Conservation (phyloP, 2,888 invertebrate genomes). For the Pristionchus fissidentatus region DNA sequence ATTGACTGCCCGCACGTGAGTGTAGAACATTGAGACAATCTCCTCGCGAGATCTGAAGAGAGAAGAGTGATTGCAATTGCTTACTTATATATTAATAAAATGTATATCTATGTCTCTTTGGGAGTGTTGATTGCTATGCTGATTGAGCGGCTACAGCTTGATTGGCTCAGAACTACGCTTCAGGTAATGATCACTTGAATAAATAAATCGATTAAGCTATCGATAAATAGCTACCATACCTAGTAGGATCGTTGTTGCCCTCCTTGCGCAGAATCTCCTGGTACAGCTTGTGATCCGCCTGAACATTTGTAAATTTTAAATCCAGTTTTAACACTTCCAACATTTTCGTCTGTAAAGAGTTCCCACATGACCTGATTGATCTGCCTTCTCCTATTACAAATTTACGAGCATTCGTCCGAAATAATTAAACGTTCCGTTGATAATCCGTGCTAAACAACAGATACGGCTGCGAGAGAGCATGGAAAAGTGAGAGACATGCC, state of each 20-base stretch:
- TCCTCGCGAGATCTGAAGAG: conserved; percentile 89
- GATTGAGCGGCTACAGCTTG: too few relatives aligned
- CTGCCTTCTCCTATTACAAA: too few relatives aligned
- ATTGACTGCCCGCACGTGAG: conserved; percentile 98
- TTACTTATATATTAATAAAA: too few relatives aligned
- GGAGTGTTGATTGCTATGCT: too few relatives aligned
- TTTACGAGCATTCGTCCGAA: too few relatives aligned
- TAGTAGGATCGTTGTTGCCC: conserved; percentile 71
- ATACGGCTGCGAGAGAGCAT: too few relatives aligned
- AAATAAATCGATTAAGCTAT: background rate
- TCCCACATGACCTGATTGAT: too few relatives aligned
- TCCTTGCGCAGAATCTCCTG: conserved; percentile 86
- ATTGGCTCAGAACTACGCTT: background rate
- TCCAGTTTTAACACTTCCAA: conserved; percentile 79
- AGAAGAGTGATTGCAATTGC: background rate
- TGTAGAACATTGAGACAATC: conserved; percentile 95
- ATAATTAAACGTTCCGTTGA: too few relatives aligned
- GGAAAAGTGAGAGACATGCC: too few relatives aligned
- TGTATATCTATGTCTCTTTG: too few relatives aligned
- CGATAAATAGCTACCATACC: conserved; percentile 68
- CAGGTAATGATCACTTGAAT: background rate
- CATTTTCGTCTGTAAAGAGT: too few relatives aligned
- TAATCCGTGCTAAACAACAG: too few relatives aligned
- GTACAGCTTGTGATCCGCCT: conserved; percentile 98
- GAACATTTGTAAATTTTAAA: conserved; percentile 81